Evolutionary conservation across 2,113 vertebrate genomes (phyloP).

Genomic region (Hippocampus guttulatus): DNA sequence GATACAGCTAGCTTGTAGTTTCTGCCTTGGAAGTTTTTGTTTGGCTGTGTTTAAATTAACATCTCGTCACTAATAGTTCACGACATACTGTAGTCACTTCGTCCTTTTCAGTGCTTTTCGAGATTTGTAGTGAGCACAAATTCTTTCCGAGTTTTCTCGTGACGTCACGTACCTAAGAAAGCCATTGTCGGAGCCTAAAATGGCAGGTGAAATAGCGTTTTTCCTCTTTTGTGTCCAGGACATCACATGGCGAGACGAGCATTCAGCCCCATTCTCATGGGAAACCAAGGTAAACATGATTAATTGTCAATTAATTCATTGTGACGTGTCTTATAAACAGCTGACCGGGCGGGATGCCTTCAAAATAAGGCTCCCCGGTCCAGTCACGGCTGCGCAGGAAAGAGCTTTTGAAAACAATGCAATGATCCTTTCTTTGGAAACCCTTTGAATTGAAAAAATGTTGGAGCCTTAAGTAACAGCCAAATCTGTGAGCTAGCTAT

Average conservation of each 20-base stretch:
- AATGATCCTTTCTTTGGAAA: no score
- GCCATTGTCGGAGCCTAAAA: no score
- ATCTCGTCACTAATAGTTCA: not conserved
- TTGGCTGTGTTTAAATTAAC: not conserved
- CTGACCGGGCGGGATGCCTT: no score
- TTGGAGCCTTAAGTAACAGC: no score
- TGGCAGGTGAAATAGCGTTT: not conserved
- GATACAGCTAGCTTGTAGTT: not conserved
- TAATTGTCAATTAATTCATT: not conserved
- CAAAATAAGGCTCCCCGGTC: no score
- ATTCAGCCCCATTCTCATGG: conserved; percentile 97
- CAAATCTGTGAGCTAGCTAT: no score
- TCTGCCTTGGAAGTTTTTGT: not conserved
- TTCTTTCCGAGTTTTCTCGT: conserved; percentile 9
- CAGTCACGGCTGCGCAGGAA: no score
- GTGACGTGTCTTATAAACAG: not conserved
- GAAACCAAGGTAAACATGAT: conserved; percentile 84
- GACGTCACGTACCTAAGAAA: conserved; percentile 26
- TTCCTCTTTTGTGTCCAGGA: conserved; percentile 70
- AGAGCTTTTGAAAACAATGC: no score
- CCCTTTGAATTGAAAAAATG: no score
- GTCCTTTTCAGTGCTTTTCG: not conserved
- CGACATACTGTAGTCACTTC: not conserved
- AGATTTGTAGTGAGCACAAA: not conserved
- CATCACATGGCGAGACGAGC: conserved; percentile 97